A percentile compares a stretch with the other conserved stretches of the same genome.
phyloP scores from a whole-genome alignment of 2,113 vertebrate species.

The Suncus etruscus region DNA sequence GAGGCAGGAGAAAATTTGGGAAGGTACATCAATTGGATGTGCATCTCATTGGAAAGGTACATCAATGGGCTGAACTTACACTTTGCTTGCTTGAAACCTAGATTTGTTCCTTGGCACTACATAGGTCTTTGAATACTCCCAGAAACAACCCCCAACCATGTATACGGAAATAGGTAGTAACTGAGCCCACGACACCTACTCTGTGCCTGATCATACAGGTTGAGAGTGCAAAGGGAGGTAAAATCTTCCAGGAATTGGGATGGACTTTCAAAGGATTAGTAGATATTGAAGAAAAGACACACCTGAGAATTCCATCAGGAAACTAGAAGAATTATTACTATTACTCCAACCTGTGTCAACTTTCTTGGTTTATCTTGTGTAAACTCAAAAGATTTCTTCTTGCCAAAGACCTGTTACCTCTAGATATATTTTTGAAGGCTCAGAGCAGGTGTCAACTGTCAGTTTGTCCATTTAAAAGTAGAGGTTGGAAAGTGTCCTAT shows the following conservation, averaged over 20 bases:
- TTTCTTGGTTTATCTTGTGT: conserved; percentile 38
- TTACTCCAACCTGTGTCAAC: background rate
- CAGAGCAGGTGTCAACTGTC: conserved; percentile 5
- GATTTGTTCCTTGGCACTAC: too few species aligned
- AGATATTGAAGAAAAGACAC: background rate
- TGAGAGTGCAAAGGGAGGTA: background rate
- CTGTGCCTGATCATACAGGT: background rate
- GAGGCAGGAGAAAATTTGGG: background rate
- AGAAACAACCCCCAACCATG: background rate
- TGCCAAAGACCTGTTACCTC: conserved; percentile 20
- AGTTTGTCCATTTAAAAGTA: conserved; percentile 16
- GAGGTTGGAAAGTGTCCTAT: conserved; percentile 9
- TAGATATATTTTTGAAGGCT: conserved; percentile 50
- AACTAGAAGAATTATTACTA: background rate
- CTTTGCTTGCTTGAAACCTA: too few species aligned
- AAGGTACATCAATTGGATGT: too few species aligned
- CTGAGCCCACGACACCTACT: background rate
- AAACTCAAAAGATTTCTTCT: conserved; percentile 12
- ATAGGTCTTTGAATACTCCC: background rate
- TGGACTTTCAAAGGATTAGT: conserved; percentile 2
- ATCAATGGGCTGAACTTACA: too few species aligned
- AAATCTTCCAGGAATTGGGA: too few species aligned
- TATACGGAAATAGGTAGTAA: background rate
- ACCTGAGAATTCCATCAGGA: conserved; percentile 23
- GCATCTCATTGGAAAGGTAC: too few species aligned